phyloP scores from a whole-genome alignment of 2,888 invertebrate species.

The Cryptocephalus moraei region DNA sequence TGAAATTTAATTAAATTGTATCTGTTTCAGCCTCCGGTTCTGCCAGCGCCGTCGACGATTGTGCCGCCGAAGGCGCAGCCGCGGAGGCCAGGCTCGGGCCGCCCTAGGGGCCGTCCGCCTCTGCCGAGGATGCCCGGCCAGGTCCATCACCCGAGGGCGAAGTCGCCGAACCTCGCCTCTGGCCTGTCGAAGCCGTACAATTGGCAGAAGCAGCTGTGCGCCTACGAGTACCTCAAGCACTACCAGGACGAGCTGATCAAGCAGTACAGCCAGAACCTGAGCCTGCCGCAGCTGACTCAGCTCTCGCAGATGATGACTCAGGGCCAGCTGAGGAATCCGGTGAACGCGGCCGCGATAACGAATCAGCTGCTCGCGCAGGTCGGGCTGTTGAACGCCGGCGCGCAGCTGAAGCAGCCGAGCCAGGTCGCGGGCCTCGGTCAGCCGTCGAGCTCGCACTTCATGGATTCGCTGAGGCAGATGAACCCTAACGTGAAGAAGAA shows the following conservation, averaged over 20 bases:
- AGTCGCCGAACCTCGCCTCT: constrained; percentile 16
- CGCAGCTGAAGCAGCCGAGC: constrained; percentile 13
- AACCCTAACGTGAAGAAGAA: constrained; percentile 13
- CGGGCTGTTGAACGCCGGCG: constrained; percentile 13
- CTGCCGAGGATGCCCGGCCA: constrained; percentile 32
- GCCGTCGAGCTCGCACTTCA: constrained; percentile 1
- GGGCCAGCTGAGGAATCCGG: constrained; percentile 17
- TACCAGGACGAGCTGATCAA: constrained; percentile 37
- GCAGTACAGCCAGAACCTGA: constrained; percentile 34
- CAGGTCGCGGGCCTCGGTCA: constrained; percentile 1
- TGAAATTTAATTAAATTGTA: not conserved
- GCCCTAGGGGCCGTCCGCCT: constrained; percentile 44
- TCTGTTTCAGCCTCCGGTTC: constrained; percentile 19
- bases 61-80: constrained; percentile 10
- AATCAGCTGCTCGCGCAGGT: constrained; percentile 17
- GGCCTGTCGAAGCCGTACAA: constrained; percentile 13
- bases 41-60: constrained; percentile 17
- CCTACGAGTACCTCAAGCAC: constrained; percentile 33
- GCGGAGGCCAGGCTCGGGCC: constrained; percentile 31
- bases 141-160: constrained; percentile 24
- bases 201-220: constrained; percentile 28
- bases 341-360: constrained; percentile 17
- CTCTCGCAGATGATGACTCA: constrained; percentile 24
- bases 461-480: constrained; percentile 15
- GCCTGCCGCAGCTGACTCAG: constrained; percentile 23